Evolutionary conservation across 2,888 invertebrate genomes (phyloP).

Genomic region (Erebia aethiops): DNA sequence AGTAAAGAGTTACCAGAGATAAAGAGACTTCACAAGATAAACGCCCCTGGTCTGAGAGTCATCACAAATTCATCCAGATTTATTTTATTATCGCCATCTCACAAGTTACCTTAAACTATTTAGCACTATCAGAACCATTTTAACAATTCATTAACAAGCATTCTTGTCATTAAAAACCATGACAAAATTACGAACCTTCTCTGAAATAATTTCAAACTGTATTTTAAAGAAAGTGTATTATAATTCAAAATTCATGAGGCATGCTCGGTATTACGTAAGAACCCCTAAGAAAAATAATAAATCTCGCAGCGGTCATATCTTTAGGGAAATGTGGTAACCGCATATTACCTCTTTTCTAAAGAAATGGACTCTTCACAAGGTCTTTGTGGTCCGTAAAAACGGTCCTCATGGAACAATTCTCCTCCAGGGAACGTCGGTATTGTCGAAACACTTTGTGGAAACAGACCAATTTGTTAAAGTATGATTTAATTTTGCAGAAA

Average conservation of each 20-base stretch:
- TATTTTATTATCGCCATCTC: too few species aligned
- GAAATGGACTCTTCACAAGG: slow-evolving; percentile 59
- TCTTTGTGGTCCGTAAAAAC: slow-evolving; percentile 56
- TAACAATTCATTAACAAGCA: too few species aligned
- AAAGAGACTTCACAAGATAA: too few species aligned
- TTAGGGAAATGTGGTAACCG: slow-evolving; percentile 61
- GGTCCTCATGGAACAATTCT: slow-evolving; percentile 42
- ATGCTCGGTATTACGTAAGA: slow-evolving; percentile 8
- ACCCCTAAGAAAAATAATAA: slow-evolving; percentile 51
- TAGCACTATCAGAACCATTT: too few species aligned
- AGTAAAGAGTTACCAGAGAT: too few species aligned
- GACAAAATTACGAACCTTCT: too few species aligned
- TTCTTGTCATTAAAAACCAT: too few species aligned
- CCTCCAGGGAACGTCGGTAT: slow-evolving; percentile 17
- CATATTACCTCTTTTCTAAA: slow-evolving; percentile 56
- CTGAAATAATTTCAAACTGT: slow-evolving; percentile 15
- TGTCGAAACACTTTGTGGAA: slow-evolving; percentile 20
- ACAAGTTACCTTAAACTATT: too few species aligned
- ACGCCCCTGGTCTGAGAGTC: too few species aligned
- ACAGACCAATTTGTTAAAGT: slow-evolving; percentile 19
- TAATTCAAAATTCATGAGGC: slow-evolving; percentile 26
- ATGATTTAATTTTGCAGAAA: slow-evolving; percentile 15
- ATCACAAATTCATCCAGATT: too few species aligned
- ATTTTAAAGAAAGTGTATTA: slow-evolving; percentile 8
- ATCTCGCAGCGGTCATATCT: slow-evolving; percentile 52